phyloP scores from a whole-genome alignment of 2,797 vertebrate species.

The Eulemur mongoz region DNA sequence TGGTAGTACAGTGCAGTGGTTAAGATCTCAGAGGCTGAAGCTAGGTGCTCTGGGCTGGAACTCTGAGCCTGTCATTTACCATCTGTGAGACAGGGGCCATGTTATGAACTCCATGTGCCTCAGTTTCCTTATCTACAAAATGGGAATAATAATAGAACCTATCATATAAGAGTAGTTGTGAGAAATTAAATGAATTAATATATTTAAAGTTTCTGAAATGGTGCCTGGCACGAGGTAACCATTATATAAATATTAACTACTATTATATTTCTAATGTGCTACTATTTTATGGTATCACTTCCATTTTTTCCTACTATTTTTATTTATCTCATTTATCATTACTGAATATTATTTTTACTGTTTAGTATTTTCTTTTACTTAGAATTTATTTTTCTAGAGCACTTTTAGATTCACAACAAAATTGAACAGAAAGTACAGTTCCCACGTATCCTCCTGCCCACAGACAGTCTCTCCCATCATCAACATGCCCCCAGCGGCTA shows the following conservation, averaged over 20 bases:
- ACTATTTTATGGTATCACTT: background rate
- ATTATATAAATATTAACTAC: background rate
- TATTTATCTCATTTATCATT: background rate
- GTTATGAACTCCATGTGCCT: background rate
- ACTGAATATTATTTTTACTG: background rate
- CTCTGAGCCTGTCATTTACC: background rate
- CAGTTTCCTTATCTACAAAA: background rate
- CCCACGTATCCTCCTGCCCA: too few relatives aligned
- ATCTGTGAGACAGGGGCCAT: background rate
- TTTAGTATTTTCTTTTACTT: background rate
- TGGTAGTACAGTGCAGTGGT: background rate
- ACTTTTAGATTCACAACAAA: background rate
- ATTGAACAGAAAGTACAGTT: background rate
- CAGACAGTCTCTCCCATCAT: too few relatives aligned
- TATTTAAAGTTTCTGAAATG: background rate
- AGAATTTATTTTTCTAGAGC: background rate
- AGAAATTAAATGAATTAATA: background rate
- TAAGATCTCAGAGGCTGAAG: background rate
- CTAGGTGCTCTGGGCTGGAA: background rate
- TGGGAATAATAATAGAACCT: background rate
- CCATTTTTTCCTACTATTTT: background rate
- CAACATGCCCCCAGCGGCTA: background rate
- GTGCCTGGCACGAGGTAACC: background rate
- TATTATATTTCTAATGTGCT: background rate
- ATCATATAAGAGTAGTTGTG: background rate